Percentiles rank a stretch among this genome's conserved stretches.
These are phyloP conservation scores for Melanerpes formicivorus DNA, from an alignment of 2,113 vertebrate genomes.

Conservation along the genomic window DNA sequence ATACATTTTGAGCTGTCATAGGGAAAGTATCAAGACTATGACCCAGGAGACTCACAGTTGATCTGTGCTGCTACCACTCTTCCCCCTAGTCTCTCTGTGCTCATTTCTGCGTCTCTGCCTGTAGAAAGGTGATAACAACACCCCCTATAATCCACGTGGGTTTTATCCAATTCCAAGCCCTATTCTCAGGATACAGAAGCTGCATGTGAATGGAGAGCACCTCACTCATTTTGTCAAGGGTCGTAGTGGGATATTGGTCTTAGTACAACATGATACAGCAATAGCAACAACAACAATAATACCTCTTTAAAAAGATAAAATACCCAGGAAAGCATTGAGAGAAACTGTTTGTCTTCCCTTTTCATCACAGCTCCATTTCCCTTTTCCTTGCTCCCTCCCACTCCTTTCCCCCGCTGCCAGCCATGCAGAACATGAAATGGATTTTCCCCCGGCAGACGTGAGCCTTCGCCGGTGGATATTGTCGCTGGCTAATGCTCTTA, in stretches of 20 bases:
- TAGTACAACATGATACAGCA: neutral
- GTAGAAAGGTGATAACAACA: conserved; percentile 2
- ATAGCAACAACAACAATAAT: neutral
- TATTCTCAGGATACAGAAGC: neutral
- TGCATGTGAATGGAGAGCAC: neutral
- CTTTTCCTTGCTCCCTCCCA: neutral
- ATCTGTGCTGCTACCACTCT: neutral
- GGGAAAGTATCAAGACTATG: neutral
- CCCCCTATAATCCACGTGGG: neutral
- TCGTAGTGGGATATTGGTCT: neutral
- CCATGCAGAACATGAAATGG: neutral
- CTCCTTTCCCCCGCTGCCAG: neutral
- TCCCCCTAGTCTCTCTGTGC: neutral
- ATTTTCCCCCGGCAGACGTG: neutral
- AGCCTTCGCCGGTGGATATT: neutral
- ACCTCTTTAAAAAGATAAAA: neutral
- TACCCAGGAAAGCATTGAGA: neutral
- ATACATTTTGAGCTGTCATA: neutral
- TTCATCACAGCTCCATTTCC: neutral
- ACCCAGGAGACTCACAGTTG: neutral
- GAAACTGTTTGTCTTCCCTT: neutral
- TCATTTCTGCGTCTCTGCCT: neutral
- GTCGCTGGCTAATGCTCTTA: neutral
- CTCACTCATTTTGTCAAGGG: neutral
- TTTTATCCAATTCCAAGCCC: neutral